Base-by-base conservation (phyloP, 2,888 invertebrate genomes). In the Creontiades dilutus region DNA sequence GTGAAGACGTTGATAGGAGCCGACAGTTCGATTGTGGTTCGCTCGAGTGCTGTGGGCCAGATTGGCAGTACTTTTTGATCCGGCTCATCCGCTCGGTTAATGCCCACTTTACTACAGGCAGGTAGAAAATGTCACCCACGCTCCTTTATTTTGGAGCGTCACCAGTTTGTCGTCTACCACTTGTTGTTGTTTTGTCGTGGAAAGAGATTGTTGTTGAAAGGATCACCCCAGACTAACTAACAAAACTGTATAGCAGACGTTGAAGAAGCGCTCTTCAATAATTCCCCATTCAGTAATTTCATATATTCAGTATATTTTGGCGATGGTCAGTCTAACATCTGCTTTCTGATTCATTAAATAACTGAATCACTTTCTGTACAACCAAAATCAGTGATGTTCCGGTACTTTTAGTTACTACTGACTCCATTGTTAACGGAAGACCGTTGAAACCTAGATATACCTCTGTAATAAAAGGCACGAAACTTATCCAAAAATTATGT, bases 251-350 rank as follows among this genome's bases (percentile, higher is more conserved):
- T n/a, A n/a, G n/a, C n/a, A 78, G 7, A 27, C 7, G 37, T 27
- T 28, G 78, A 78, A 23, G 27, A 78, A 16, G 23, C 16, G 68
- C 48, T 48, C 9, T 13, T 13, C 9, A 48, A 7, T 48, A 7
- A 28, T 16, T 52, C 23, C 85, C 55, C 52, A 85, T 85, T 85
- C 55, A 85, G 85, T 85, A 85, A 85, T 85, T 85, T 57, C n/a
- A n/a, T n/a, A n/a, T n/a, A n/a, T n/a, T n/a, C n/a, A n/a, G n/a
- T n/a, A n/a, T n/a, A n/a, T n/a, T n/a, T n/a, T n/a, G n/a, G n/a
- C n/a, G n/a, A n/a, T 85, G 85, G 52, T 85, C 55, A 85, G 85
- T 55, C 55, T 55, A 57, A 85, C 85, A 85, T 85, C 55, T 85
- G 55, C 23, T 85, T 85, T 85, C 85, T 85, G 55, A 27, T 52